Evolutionary conservation across 2,888 invertebrate genomes (phyloP).

Genomic region (Xylota sylvarum): DNA sequence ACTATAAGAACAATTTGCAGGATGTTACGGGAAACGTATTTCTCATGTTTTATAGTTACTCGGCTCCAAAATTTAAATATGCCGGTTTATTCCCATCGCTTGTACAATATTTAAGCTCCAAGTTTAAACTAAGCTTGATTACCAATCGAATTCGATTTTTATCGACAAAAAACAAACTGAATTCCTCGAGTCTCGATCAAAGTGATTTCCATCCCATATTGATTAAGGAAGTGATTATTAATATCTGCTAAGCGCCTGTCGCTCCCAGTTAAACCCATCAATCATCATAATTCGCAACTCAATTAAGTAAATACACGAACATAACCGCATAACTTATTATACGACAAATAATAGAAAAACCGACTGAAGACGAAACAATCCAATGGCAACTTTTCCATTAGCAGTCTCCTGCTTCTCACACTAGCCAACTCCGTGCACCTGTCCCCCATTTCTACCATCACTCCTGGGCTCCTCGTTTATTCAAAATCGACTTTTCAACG

Average conservation of each 20-base stretch:
- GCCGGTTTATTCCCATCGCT: no score
- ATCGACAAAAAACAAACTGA: neutral
- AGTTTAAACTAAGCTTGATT: neutral
- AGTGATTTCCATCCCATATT: conserved; percentile 16
- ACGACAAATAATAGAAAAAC: conserved; percentile 11
- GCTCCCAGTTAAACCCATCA: conserved; percentile 48
- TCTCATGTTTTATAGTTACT: no score
- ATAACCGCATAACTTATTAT: conserved; percentile 31
- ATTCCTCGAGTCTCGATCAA: neutral
- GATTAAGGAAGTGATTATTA: conserved; percentile 66
- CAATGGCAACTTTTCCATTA: conserved; percentile 67
- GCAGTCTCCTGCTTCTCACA: conserved; percentile 44
- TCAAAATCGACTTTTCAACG: conserved; percentile 54
- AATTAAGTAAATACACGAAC: conserved; percentile 59
- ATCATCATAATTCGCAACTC: conserved; percentile 63
- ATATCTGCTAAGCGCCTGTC: conserved; percentile 33
- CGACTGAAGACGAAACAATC: conserved; percentile 31
- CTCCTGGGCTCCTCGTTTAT: conserved; percentile 23
- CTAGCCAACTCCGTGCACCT: neutral
- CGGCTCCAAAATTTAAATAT: no score
- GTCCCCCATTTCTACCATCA: neutral
- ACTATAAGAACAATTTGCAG: no score
- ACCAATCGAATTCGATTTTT: no score
- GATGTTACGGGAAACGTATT: no score
- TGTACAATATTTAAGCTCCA: neutral